Base-by-base conservation (phyloP, 2,113 vertebrate genomes). In the Tenebrosternarchus preto region DNA sequence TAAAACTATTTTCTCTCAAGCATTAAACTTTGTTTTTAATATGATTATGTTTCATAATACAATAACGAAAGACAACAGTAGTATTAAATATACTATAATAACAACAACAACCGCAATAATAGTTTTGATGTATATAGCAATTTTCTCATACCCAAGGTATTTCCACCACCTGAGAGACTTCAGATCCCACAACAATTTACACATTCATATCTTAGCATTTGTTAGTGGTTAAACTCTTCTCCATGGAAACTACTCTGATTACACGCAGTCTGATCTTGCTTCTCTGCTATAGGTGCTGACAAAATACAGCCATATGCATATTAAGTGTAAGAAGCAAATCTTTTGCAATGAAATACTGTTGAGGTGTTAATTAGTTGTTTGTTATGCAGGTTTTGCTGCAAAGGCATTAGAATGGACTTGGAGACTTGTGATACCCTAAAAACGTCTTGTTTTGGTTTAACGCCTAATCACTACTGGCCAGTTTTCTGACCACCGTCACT, bases 201-300 rank as follows among this genome's bases (percentile, higher is more conserved):
- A 73, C 70, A 73, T 73, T 64, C 2, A 6, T 25, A 61, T 77
- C 39, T 82, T 60, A 66, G 56, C 69, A 75, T 64, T 55, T 63
- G 57, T 73, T 69, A 69, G 73, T 66, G 74, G 53, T 55, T 66
- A 80, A 64, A 82, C 53, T 69, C 77, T 63, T 85, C 81, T 57
- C 77, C 77, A 77, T 82, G 73, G 81, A 72, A 85, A 85, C 81
- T 55, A 73, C 50, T 19, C 77, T 77, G 80, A 67, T 77, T 77
- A 70, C 24, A 71, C 77, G 64, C 77, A 57, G 57, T 53, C 77
- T 74, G 61, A 57, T 50, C n/a, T 61, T 61, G 57, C 36, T 46
- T 56, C 46, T 56, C n/a, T 57, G 22, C 29, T 27, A 56, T 27
- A 56, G 19, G 61, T 31, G 24, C 36, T 63, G 9, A 57, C 64